Conservation (phyloP, 1,140 invertebrate genomes). For the Pteromalus puparum region DNA sequence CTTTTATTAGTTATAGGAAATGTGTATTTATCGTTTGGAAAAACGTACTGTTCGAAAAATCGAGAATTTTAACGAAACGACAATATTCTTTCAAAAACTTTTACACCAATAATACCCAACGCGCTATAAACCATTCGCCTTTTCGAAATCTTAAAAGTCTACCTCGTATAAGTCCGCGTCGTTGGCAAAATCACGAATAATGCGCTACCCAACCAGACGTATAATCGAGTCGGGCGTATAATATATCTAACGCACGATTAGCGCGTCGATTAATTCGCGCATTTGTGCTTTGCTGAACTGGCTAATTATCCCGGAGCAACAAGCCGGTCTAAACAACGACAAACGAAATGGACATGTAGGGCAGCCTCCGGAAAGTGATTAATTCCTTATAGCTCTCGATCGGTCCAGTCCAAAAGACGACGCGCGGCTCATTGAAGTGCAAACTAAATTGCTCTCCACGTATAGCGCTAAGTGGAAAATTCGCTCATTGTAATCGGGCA, state of each 20-base stretch:
- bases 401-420: neutral
- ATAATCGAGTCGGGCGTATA: neutral
- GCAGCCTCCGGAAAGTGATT: neutral
- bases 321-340: neutral
- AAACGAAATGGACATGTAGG: constrained; percentile 9
- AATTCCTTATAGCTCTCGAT: neutral
- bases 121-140: too few relatives aligned
- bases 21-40: too few relatives aligned
- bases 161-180: too few relatives aligned
- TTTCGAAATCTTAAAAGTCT: too few relatives aligned
- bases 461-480: neutral
- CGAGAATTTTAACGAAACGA: too few relatives aligned
- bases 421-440: constrained; percentile 12
- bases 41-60: too few relatives aligned
- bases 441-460: neutral
- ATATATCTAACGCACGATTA: neutral
- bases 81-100: too few relatives aligned
- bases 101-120: too few relatives aligned
- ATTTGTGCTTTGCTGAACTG: neutral
- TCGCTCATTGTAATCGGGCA: neutral
- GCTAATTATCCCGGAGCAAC: neutral
- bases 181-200: too few relatives aligned
- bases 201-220: too few relatives aligned
- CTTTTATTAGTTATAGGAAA: too few relatives aligned
- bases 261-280: neutral